A percentile compares a stretch with the other conserved stretches of the same genome.
Evolutionary conservation across 1,140 invertebrate species (phyloP).

Genomic region (Melitaea cinxia): DNA sequence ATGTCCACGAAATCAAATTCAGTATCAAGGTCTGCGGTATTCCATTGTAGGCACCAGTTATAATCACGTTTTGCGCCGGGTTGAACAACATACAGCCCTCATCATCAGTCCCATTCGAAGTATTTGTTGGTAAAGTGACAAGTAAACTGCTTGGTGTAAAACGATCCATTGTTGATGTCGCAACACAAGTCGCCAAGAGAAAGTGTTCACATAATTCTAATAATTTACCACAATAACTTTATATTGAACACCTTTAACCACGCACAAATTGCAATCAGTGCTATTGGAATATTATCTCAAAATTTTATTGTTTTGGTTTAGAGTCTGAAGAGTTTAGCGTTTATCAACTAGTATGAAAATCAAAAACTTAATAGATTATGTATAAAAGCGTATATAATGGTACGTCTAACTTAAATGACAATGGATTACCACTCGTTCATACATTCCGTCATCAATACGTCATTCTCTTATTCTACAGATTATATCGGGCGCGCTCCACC

Average conservation of each 20-base stretch:
- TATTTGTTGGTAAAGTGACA: slow-evolving; percentile 48
- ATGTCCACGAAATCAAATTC: slow-evolving; percentile 90
- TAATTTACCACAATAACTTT: slow-evolving; percentile 27
- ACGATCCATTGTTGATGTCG: slow-evolving; percentile 68
- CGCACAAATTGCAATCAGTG: neutral
- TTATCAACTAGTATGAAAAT: slow-evolving; percentile 4
- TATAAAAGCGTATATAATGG: no score
- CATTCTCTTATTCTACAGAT: slow-evolving; percentile 9
- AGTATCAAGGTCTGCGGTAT: slow-evolving; percentile 94
- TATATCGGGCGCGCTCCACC: no score
- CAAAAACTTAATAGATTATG: slow-evolving; percentile 7
- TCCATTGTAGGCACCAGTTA: slow-evolving; percentile 90
- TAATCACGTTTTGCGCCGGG: slow-evolving; percentile 79
- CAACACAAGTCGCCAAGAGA: slow-evolving; percentile 57
- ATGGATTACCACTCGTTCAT: slow-evolving; percentile 9
- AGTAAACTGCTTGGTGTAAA: slow-evolving; percentile 51
- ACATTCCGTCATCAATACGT: slow-evolving; percentile 10
- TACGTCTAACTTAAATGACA: slow-evolving; percentile 6
- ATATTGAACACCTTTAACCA: neutral
- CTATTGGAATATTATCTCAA: neutral
- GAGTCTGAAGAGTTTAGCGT: neutral
- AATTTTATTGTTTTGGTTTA: neutral
- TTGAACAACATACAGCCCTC: slow-evolving; percentile 72
- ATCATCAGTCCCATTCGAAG: slow-evolving; percentile 57
- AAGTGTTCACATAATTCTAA: slow-evolving; percentile 73